A percentile compares a stretch with the other conserved stretches of the same genome.
Conservation (phyloP, 30 jellyfish, hydroid and myxozoan genomes). For the Hydractinia echinata region DNA sequence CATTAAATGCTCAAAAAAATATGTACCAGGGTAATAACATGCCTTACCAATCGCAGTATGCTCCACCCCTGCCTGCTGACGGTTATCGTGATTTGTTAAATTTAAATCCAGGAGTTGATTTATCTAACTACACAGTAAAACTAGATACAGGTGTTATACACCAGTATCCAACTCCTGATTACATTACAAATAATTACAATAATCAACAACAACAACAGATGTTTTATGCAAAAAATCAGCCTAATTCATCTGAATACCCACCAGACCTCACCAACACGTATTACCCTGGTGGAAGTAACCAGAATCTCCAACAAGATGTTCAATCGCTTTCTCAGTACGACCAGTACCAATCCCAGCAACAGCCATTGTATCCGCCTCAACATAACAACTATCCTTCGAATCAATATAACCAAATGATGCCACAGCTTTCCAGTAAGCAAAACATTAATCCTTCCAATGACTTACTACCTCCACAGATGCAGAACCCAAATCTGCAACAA, state of each 20-base stretch:
- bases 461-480: not conserved
- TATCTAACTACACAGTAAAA: conserved; percentile 6
- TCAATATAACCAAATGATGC: not conserved
- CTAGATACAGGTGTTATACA: conserved; percentile 21
- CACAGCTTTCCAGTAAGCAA: not conserved
- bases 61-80: not conserved
- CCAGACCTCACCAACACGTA: conserved; percentile 2
- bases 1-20: too few species aligned
- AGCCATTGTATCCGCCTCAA: not conserved
- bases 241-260: not conserved
- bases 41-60: not conserved
- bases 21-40: too few species aligned
- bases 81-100: conserved; percentile 29
- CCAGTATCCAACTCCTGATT: conserved; percentile 35
- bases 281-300: not conserved
- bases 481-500: conserved; percentile 11
- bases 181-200: not conserved
- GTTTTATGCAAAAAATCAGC: not conserved
- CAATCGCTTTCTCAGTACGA: not conserved
- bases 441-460: not conserved
- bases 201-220: conserved; percentile 5
- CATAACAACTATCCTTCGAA: not conserved
- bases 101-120: not conserved
- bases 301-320: not conserved
- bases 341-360: not conserved